A percentile compares a stretch with the other conserved stretches of the same genome.
phyloP scores from a whole-genome alignment of 2,797 vertebrate species.

The Crocodylus rhombifer region DNA sequence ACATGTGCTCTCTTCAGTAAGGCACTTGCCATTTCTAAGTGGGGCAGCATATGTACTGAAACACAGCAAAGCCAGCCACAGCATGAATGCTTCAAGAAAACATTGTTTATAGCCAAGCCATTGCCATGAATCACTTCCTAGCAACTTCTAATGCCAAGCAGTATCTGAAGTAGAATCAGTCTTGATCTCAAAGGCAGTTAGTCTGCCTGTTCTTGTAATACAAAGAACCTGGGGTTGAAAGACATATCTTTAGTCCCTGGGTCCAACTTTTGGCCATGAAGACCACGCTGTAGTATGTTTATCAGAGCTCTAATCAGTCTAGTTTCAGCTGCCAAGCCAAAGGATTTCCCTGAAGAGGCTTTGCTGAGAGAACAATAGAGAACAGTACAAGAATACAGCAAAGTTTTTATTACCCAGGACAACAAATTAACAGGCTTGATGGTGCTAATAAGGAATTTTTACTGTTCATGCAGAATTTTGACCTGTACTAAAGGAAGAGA shows the following conservation, averaged over 20 bases:
- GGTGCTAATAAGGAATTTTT: too few relatives aligned
- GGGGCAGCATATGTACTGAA: constrained; percentile 71
- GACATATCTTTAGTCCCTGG: constrained; percentile 57
- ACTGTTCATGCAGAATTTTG: background rate
- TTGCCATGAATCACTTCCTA: constrained; percentile 46
- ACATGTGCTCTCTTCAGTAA: background rate
- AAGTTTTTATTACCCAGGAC: background rate
- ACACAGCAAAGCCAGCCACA: constrained; percentile 68
- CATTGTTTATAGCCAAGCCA: constrained; percentile 60
- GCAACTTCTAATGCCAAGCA: constrained; percentile 37
- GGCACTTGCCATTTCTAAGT: constrained; percentile 58
- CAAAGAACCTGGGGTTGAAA: constrained; percentile 67
- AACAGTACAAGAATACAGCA: background rate
- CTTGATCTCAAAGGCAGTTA: constrained; percentile 73
- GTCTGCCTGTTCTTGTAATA: constrained; percentile 71
- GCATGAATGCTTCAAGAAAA: constrained; percentile 66
- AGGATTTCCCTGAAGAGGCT: constrained; percentile 71
- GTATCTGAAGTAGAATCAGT: constrained; percentile 65
- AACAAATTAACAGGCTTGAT: background rate
- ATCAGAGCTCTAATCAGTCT: background rate
- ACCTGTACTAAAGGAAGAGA: background rate
- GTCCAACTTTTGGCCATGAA: constrained; percentile 34
- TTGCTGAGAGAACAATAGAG: background rate
- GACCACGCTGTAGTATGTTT: constrained; percentile 13
- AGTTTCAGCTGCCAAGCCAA: constrained; percentile 46